These are phyloP conservation scores for Druon quercuslanigerum DNA, from an alignment of 1,140 invertebrate species.

Conservation along the genomic window DNA sequence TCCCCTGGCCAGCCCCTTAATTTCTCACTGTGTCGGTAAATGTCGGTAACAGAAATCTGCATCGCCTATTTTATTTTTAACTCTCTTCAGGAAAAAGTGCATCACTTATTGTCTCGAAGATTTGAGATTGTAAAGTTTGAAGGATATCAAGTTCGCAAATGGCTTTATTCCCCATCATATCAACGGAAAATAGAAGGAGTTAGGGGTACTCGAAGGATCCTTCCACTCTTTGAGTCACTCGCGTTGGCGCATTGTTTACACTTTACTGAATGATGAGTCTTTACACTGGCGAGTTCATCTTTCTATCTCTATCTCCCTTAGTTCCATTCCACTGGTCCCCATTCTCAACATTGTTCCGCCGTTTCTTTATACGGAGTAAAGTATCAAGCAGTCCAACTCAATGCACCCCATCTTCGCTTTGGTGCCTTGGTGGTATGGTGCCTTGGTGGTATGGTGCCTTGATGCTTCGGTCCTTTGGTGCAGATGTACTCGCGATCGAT, in stretches of 20 bases:
- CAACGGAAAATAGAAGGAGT: background rate
- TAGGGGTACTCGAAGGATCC: slow-evolving; percentile 59
- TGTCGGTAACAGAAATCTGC: background rate
- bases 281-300: slow-evolving; percentile 68
- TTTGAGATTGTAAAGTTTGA: too few relatives aligned
- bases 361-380: slow-evolving; percentile 74
- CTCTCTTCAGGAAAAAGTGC: too few relatives aligned
- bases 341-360: slow-evolving; percentile 70
- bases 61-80: too few relatives aligned
- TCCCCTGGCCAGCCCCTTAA: too few relatives aligned
- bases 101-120: too few relatives aligned
- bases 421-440: slow-evolving; percentile 21
- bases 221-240: slow-evolving; percentile 65
- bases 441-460: too few relatives aligned
- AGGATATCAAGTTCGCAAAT: too few relatives aligned
- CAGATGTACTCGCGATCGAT: too few relatives aligned
- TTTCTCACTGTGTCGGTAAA: slow-evolving; percentile 16
- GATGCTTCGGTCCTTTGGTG: too few relatives aligned
- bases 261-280: slow-evolving; percentile 71
- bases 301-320: slow-evolving; percentile 64
- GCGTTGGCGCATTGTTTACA: slow-evolving; percentile 65
- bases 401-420: slow-evolving; percentile 67
- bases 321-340: slow-evolving; percentile 71
- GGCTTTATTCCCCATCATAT: too few relatives aligned
- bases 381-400: slow-evolving; percentile 72